Base-by-base conservation (phyloP, 2,113 vertebrate species). In the Thomomys bottae region DNA sequence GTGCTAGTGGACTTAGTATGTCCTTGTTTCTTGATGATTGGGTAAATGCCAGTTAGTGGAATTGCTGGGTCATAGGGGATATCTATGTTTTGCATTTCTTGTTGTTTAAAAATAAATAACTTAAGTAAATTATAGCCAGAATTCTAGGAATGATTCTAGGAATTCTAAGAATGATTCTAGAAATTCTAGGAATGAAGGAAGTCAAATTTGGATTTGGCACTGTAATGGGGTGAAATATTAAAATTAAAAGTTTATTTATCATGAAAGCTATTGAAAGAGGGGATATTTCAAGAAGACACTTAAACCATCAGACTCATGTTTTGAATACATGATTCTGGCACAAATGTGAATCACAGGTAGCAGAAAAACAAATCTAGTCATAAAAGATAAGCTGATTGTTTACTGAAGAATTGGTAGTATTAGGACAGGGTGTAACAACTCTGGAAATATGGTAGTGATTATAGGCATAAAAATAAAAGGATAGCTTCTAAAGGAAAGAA, bases 211-310 rank as follows among this genome's bases (percentile, higher is more conserved):
- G 57, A 23, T 42, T 92, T 85, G 70, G 26, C 67, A 71, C 8
- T 88, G 34, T 91, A 45, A 32, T 34, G 30, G 30, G 1, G 14
- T 71, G 59, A 88, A 89, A 63, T 63, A 12, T 23, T 70, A 94
- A 64, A 34, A 77, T 83, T 92, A 78, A 71, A 15, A 78, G 1
- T 88, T 68, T 79, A 64, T 89, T 92, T 66, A 84, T 88, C 2
- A 4, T 78, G 72, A 93, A 89, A 66, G 20, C 17, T 86, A 63
- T 42, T 87, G 70, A 32, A 4, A 88, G 12, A 23, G 0, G 61
- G n/a, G 79, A 88, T 34, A 61, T 34, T 87, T 68, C 75, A 64
- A 26, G 34, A 26, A 92, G n/a, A 86, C n/a, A 83, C n/a, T n/a
- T n/a, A n/a, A 24, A 59, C 45, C 38, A 68, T 84, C 40, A 67